Conservation (phyloP, 2,797 vertebrate genomes). For the Chiroxiphia lanceolata region DNA sequence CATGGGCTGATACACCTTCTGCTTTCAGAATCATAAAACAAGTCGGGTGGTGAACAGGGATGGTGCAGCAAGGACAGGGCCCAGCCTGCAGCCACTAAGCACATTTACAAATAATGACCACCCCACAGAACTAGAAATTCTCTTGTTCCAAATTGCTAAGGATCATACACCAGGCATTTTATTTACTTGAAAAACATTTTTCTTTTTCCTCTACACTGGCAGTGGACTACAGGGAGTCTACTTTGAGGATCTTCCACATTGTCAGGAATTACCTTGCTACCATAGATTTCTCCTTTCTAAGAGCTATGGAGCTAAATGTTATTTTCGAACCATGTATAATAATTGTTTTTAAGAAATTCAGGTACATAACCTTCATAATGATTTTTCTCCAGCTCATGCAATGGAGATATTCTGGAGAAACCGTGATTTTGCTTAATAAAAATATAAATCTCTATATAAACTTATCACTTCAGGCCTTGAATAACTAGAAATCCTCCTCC, state of each 20-base stretch:
- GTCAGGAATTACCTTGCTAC: background rate
- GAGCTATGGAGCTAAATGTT: background rate
- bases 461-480: background rate
- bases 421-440: slow-evolving; percentile 10
- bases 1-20: background rate
- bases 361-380: background rate
- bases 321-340: background rate
- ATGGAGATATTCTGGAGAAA: background rate
- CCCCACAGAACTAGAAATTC: background rate
- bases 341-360: background rate
- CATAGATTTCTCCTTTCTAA: background rate
- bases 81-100: background rate
- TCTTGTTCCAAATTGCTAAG: background rate
- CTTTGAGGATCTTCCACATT: background rate
- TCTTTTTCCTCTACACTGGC: background rate
- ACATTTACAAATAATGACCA: background rate
- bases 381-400: background rate
- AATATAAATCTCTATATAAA: slow-evolving; percentile 4
- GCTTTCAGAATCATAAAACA: background rate
- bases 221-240: background rate
- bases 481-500: slow-evolving; percentile 51
- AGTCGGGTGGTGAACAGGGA: background rate
- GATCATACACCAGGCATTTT: background rate
- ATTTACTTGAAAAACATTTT: background rate
- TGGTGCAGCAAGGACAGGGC: background rate